Evolutionary conservation across 2,113 vertebrate genomes (phyloP).

Genomic region (Hemichromis elongatus): DNA sequence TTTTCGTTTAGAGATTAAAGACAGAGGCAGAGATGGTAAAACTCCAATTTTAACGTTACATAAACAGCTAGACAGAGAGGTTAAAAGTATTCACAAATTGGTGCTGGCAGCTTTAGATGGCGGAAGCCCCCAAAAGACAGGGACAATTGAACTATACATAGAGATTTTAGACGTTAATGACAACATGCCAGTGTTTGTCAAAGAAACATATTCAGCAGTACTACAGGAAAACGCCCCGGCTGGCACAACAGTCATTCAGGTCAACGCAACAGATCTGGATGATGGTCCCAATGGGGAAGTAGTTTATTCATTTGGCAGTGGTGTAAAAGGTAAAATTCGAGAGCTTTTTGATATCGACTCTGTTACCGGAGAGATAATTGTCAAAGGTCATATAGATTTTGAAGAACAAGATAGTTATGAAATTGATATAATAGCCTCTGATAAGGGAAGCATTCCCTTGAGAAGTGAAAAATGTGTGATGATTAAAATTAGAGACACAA

Average conservation of each 20-base stretch:
- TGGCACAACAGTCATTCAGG: slow-evolving; percentile 46
- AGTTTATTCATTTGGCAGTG: slow-evolving; percentile 47
- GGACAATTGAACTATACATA: slow-evolving; percentile 50
- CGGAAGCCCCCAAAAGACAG: slow-evolving; percentile 55
- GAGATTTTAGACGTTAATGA: slow-evolving; percentile 67
- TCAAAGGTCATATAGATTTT: slow-evolving; percentile 44
- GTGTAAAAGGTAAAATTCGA: slow-evolving; percentile 31
- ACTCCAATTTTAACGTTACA: slow-evolving; percentile 61
- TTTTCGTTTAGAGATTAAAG: slow-evolving; percentile 62
- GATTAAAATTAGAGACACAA: slow-evolving; percentile 69
- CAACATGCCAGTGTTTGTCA: slow-evolving; percentile 64
- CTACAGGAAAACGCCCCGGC: slow-evolving; percentile 49
- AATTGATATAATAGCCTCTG: slow-evolving; percentile 54
- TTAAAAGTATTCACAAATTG: slow-evolving; percentile 22
- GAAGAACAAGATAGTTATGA: slow-evolving; percentile 57
- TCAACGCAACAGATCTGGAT: slow-evolving; percentile 65
- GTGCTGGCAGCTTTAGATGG: slow-evolving; percentile 64
- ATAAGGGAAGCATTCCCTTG: slow-evolving; percentile 10
- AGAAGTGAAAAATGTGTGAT: slow-evolving; percentile 56
- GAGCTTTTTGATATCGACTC: slow-evolving; percentile 49
- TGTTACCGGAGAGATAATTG: slow-evolving; percentile 52
- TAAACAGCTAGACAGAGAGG: slow-evolving; percentile 65
- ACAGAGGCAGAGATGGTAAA: slow-evolving; percentile 49
- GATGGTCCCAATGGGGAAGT: slow-evolving; percentile 56
- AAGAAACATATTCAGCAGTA: slow-evolving; percentile 28